Evolutionary conservation across 1,140 invertebrate genomes (phyloP).

Genomic region (Physella acuta): DNA sequence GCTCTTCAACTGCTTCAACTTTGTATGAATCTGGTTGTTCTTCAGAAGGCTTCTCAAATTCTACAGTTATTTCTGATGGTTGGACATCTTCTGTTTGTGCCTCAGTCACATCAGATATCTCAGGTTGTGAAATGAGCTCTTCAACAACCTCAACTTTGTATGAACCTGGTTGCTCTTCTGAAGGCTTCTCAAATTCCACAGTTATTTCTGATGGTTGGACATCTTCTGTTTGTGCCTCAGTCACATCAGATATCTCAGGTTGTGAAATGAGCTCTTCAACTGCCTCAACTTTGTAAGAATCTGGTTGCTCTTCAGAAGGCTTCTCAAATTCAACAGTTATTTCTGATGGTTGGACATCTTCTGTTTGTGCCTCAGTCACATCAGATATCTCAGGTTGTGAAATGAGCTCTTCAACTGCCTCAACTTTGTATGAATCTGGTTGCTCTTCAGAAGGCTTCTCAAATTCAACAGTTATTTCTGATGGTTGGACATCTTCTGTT

Average conservation of each 20-base stretch:
- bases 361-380: constrained; percentile 25
- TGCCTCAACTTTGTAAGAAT: constrained; percentile 23
- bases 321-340: constrained; percentile 20
- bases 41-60: constrained; percentile 32
- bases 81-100: constrained; percentile 29
- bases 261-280: constrained; percentile 23
- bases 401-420: constrained; percentile 28
- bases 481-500: constrained; percentile 24
- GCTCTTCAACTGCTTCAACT: constrained; percentile 33
- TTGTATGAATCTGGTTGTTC: constrained; percentile 33
- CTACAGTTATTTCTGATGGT: constrained; percentile 33
- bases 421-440: constrained; percentile 32
- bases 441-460: constrained; percentile 31
- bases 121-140: constrained; percentile 29
- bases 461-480: constrained; percentile 34
- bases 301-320: constrained; percentile 21
- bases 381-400: constrained; percentile 35
- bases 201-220: constrained; percentile 27
- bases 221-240: constrained; percentile 29
- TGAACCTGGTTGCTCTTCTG: constrained; percentile 27
- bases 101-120: constrained; percentile 31
- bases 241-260: constrained; percentile 26
- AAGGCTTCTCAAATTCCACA: constrained; percentile 32
- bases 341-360: constrained; percentile 28
- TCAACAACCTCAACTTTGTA: constrained; percentile 31